These are phyloP conservation scores for Echinops telfairi DNA, from an alignment of 2,113 vertebrate species.

Conservation along the genomic window DNA sequence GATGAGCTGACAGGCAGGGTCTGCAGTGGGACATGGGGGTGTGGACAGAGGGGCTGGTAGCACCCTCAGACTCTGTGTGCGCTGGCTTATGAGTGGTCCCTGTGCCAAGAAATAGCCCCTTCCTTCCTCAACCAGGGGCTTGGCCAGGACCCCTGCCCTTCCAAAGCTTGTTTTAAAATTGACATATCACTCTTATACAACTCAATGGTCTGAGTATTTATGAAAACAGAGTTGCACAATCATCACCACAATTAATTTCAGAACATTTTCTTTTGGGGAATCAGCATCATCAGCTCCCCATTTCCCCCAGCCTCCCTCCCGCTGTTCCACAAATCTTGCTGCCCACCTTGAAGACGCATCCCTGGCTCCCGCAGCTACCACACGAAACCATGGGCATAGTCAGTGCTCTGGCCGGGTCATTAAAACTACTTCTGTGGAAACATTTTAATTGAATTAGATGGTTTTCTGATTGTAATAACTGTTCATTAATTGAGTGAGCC, in stretches of 20 bases:
- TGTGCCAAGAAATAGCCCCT: too few species aligned
- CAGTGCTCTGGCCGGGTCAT: slow-evolving; percentile 57
- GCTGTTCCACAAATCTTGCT: background rate
- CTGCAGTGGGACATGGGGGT: background rate
- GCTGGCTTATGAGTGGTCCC: background rate
- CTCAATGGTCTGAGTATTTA: too few species aligned
- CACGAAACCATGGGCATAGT: slow-evolving; percentile 35
- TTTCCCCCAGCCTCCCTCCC: too few species aligned
- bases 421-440: slow-evolving; percentile 76
- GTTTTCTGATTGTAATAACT: slow-evolving; percentile 79
- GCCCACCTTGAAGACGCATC: slow-evolving; percentile 39
- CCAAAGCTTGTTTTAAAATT: slow-evolving; percentile 10
- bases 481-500: slow-evolving; percentile 82
- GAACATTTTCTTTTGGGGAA: too few species aligned
- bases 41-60: background rate
- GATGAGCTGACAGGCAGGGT: rapidly evolving
- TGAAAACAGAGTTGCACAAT: too few species aligned
- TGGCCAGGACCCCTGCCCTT: background rate
- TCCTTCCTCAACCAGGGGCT: background rate
- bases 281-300: too few species aligned
- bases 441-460: slow-evolving; percentile 78
- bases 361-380: background rate
- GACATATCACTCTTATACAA: too few species aligned
- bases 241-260: too few species aligned
- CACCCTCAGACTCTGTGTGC: too few species aligned